Evolutionary conservation across 2,888 invertebrate genomes (phyloP).

Genomic region (Nemoura dubitans): DNA sequence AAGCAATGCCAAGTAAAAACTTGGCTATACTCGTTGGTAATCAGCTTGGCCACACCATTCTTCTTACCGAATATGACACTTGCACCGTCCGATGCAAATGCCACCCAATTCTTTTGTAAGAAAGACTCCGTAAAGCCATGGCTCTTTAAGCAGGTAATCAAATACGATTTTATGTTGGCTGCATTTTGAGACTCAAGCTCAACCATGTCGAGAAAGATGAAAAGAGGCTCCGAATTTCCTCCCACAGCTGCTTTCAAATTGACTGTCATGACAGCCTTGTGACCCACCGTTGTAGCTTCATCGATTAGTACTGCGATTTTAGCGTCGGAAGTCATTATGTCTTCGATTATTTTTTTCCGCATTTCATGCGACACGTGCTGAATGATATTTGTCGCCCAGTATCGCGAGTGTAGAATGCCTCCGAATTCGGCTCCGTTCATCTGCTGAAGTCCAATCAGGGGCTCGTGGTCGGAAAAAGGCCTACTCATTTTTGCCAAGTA

Average conservation of each 20-base stretch:
- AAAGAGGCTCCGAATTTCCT: neutral
- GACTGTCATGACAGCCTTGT: constrained; percentile 24
- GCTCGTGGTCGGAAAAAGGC: neutral
- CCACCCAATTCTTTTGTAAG: constrained; percentile 47
- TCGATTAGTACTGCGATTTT: constrained; percentile 39
- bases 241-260: constrained; percentile 20
- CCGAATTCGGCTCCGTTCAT: neutral
- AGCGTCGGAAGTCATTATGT: constrained; percentile 13
- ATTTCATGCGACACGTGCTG: constrained; percentile 16
- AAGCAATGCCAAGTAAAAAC: constrained; percentile 50
- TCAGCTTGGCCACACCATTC: constrained; percentile 48
- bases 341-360: constrained; percentile 8
- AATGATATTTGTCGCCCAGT: constrained; percentile 10
- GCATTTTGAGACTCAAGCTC: constrained; percentile 31
- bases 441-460: neutral
- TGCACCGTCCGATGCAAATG: constrained; percentile 46
- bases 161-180: neutral
- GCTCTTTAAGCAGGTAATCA: constrained; percentile 37
- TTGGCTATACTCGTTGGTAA: constrained; percentile 43
- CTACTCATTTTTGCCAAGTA: no score
- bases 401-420: neutral
- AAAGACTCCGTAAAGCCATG: constrained; percentile 46
- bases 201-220: constrained; percentile 35
- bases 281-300: constrained; percentile 26
- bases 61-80: constrained; percentile 49